Percentiles rank a stretch among this genome's conserved stretches.
Conservation (phyloP, 2,888 invertebrate species). For the Oxycera nigricornis region DNA sequence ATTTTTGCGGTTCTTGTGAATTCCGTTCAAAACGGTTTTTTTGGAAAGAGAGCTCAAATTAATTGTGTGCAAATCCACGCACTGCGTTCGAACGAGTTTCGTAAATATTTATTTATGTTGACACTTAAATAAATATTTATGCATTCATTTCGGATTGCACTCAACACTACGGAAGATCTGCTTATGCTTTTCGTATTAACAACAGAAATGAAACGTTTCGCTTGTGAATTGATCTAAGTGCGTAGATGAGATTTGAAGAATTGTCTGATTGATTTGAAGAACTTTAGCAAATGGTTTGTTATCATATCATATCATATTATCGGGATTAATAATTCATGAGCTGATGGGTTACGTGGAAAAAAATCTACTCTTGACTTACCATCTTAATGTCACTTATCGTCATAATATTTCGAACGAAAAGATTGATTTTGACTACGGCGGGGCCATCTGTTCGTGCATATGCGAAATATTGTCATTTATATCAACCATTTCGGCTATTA, state of each 20-base stretch:
- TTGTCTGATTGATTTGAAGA: background rate
- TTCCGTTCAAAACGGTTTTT: too few relatives aligned
- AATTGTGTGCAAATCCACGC: too few relatives aligned
- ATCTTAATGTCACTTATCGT: slow-evolving; percentile 99
- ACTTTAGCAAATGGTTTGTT: background rate
- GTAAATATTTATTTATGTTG: slow-evolving; percentile 10
- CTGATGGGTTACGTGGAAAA: slow-evolving; percentile 21
- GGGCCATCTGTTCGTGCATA: slow-evolving; percentile 81
- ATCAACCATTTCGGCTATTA: slow-evolving; percentile 35
- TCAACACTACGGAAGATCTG: background rate
- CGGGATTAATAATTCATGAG: slow-evolving; percentile 13
- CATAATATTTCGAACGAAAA: slow-evolving; percentile 97
- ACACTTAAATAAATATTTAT: slow-evolving; percentile 33
- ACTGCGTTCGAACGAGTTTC: slow-evolving; percentile 2
- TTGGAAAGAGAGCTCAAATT: too few relatives aligned
- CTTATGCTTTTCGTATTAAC: slow-evolving; percentile 3
- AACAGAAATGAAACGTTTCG: background rate
- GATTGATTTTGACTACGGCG: slow-evolving; percentile 96
- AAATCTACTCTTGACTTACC: slow-evolving; percentile 76
- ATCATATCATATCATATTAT: too few relatives aligned
- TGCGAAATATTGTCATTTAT: slow-evolving; percentile 40
- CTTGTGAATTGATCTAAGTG: slow-evolving; percentile 1
- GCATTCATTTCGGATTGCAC: background rate
- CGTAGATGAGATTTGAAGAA: background rate
- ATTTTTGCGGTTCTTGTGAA: background rate